Evolutionary conservation across 2,888 invertebrate species (phyloP).

Genomic region (Ophion obscuratus): DNA sequence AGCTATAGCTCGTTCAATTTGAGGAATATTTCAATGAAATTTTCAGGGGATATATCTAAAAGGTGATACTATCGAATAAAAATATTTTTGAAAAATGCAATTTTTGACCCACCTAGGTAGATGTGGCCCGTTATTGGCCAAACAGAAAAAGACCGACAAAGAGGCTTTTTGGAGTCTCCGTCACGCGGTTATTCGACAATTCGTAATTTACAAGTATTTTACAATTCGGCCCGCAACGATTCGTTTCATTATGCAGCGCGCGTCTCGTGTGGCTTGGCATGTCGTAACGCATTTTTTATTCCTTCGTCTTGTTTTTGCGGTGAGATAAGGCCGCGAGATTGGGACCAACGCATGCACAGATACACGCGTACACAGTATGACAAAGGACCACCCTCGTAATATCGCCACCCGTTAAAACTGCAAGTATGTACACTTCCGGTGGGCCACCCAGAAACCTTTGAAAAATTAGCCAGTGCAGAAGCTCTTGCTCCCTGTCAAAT

Average conservation of each 20-base stretch:
- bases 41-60: too few relatives aligned
- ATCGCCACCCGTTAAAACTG: slow-evolving; percentile 31
- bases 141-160: neutral
- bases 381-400: slow-evolving; percentile 21
- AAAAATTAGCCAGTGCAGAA: neutral
- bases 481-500: slow-evolving; percentile 14
- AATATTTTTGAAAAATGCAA: too few relatives aligned
- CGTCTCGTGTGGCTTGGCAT: slow-evolving; percentile 12
- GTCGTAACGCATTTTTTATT: slow-evolving; percentile 40
- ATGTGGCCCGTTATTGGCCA: too few relatives aligned
- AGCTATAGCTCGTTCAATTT: too few relatives aligned
- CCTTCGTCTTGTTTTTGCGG: slow-evolving; percentile 25
- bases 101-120: too few relatives aligned
- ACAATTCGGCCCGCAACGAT: slow-evolving; percentile 27
- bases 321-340: slow-evolving; percentile 32
- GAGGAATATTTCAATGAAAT: too few relatives aligned
- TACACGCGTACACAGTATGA: too few relatives aligned
- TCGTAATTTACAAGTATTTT: slow-evolving; percentile 23
- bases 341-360: neutral
- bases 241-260: slow-evolving; percentile 47
- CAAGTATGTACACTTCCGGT: slow-evolving; percentile 28
- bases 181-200: slow-evolving; percentile 25
- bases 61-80: too few relatives aligned
- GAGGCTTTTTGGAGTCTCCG: neutral
- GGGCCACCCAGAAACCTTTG: slow-evolving; percentile 42